Conservation (phyloP, 2,113 vertebrate species). For the Cariama cristata region DNA sequence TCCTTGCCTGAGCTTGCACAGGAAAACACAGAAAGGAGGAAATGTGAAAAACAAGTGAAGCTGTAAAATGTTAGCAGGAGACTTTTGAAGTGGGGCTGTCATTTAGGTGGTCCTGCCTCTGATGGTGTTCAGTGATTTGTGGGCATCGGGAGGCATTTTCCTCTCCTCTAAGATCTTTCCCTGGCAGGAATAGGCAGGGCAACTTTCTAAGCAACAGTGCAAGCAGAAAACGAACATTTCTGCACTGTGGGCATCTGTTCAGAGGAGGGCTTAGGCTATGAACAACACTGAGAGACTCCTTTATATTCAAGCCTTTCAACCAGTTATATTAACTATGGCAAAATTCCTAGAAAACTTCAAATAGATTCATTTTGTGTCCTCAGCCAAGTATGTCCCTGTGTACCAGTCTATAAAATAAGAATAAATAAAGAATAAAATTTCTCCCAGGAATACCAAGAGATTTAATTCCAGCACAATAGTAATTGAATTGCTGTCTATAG, state of each 20-base stretch:
- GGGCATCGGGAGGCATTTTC: background rate
- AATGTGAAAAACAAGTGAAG: background rate
- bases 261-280: background rate
- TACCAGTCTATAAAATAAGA: background rate
- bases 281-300: background rate
- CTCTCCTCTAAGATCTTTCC: background rate
- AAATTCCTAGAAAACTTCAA: background rate
- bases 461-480: background rate
- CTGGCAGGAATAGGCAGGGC: background rate
- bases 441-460: background rate
- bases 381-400: background rate
- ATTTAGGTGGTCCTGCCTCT: background rate
- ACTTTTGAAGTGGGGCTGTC: background rate
- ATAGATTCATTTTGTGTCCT: background rate
- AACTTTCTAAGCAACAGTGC: background rate
- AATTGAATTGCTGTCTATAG: background rate
- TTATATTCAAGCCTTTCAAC: background rate
- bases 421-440: background rate
- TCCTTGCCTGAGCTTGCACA: background rate
- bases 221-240: background rate
- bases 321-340: background rate
- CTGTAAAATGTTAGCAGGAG: background rate
- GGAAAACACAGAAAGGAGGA: background rate
- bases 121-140: rapidly evolving
- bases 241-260: background rate